Base-by-base conservation (phyloP, 2,888 invertebrate genomes). In the Gerris lacustris region DNA sequence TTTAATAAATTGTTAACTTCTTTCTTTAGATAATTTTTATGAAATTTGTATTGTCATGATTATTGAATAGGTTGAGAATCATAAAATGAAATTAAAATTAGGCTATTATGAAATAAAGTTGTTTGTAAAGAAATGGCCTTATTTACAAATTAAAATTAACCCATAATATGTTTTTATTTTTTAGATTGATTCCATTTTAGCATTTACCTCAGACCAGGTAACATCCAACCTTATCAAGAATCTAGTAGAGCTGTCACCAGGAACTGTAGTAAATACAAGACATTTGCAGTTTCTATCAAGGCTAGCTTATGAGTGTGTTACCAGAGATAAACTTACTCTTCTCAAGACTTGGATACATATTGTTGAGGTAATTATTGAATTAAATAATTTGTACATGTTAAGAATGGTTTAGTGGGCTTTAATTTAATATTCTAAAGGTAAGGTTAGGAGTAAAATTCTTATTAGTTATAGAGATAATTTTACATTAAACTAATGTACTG, bases 291-390 rank as follows among this genome's bases (percentile, higher is more conserved):
- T 84, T 6, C 79, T 91, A 68, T 85, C 86, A 66, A 84, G 87
- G 80, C 83, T 90, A 31, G 87, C 90, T 6, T 91, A 91, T 77
- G 91, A 92, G 79, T 92, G 92, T 70, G 87, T 92, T 0, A 86
- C 90, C 4, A 87, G 87, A 77, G 93, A 94, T 79, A 89, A 91
- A 77, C 81, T 92, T 76, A 87, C 88, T 77, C 85, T 90, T 18
- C 79, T 93, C 74, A 88, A 90, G 1, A 84, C 89, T 68, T 90
- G 91, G 84, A 82, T 89, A 5, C 85, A 86, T 1, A 82, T 89
- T 73, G 80, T 88, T 73, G 87, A 88, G 84, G 89, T 89, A 77
- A 81, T 81, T 74, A 7, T 63, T 31, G 2, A 44, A 44, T 31
- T 31, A 31, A 31, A 31, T 31, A 31, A 31, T 31, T 17, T 31